Evolutionary conservation across 2,113 vertebrate genomes (phyloP).

Genomic region (Columba livia): DNA sequence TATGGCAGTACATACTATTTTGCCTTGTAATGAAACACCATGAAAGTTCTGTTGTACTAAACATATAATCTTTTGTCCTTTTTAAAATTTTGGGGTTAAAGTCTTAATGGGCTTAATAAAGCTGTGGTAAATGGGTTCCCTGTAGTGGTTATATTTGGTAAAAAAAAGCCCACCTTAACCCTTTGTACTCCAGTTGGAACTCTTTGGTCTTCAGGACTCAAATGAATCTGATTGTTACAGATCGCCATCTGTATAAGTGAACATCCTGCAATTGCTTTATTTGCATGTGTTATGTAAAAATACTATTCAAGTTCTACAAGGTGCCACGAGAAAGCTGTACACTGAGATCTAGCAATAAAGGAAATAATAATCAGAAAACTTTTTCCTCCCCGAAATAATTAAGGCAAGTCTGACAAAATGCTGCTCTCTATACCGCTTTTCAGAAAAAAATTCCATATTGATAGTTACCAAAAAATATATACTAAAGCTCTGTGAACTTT

Average conservation of each 20-base stretch:
- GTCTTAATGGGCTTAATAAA: neutral
- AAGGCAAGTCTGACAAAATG: neutral
- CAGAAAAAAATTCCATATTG: neutral
- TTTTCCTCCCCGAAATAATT: neutral
- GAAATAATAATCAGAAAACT: neutral
- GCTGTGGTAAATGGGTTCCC: neutral
- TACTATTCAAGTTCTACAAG: neutral
- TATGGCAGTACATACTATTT: neutral
- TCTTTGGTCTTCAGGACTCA: neutral
- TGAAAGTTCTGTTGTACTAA: neutral
- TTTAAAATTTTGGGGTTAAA: neutral
- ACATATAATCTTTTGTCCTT: neutral
- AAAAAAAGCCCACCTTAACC: neutral
- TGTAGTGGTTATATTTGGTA: neutral
- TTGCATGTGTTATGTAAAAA: neutral
- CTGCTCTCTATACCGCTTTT: neutral
- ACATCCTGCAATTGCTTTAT: neutral
- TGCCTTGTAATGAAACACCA: neutral
- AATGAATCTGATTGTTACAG: neutral
- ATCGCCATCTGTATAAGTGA: neutral
- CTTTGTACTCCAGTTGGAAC: neutral
- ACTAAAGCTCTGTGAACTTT: neutral
- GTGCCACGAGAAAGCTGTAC: neutral
- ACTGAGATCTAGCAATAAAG: neutral
- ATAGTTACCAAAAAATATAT: neutral